Percentiles rank a stretch among this genome's conserved stretches.
These are phyloP conservation scores for Gasterosteus aculeatus DNA, from an alignment of 2,113 vertebrate species.

Conservation along the genomic window DNA sequence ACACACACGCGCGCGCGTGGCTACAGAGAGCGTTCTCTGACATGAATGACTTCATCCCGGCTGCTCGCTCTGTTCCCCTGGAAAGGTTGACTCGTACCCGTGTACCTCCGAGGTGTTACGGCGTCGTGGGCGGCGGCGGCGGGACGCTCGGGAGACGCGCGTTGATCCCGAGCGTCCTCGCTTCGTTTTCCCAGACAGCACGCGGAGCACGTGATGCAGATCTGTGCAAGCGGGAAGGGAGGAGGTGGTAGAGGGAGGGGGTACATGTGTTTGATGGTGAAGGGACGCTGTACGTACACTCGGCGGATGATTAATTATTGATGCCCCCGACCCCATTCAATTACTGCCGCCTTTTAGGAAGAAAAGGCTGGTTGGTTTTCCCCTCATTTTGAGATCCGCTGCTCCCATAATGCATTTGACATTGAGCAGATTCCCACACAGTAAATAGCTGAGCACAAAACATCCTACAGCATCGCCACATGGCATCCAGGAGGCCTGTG, in stretches of 20 bases:
- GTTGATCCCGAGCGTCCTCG: conserved; percentile 36
- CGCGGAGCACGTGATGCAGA: conserved; percentile 36
- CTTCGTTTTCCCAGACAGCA: conserved; percentile 22
- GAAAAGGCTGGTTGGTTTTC: conserved; percentile 11
- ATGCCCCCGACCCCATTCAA: conserved; percentile 50
- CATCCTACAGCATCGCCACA: conserved; percentile 8
- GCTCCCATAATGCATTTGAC: not conserved
- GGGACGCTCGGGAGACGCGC: conserved; percentile 57
- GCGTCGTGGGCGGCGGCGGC: conserved; percentile 23
- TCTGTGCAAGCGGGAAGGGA: conserved; percentile 19
- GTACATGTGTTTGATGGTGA: conserved; percentile 54
- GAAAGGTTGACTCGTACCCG: conserved; percentile 54
- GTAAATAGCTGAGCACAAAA: too few relatives aligned
- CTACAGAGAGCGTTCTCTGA: conserved; percentile 22
- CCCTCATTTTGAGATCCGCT: not conserved
- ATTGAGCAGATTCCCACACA: conserved; percentile 24
- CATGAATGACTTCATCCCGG: conserved; percentile 58
- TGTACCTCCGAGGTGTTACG: conserved; percentile 46
- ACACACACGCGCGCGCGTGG: not conserved
- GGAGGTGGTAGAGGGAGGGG: not conserved
- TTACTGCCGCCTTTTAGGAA: conserved; percentile 43
- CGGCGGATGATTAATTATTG: conserved; percentile 62
- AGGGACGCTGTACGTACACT: conserved; percentile 41
- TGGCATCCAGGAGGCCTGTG: conserved; percentile 30
- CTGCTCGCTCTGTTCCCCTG: conserved; percentile 25